phyloP scores from a whole-genome alignment of 2,888 invertebrate species.

The Mongoloraphidia duomilia region DNA sequence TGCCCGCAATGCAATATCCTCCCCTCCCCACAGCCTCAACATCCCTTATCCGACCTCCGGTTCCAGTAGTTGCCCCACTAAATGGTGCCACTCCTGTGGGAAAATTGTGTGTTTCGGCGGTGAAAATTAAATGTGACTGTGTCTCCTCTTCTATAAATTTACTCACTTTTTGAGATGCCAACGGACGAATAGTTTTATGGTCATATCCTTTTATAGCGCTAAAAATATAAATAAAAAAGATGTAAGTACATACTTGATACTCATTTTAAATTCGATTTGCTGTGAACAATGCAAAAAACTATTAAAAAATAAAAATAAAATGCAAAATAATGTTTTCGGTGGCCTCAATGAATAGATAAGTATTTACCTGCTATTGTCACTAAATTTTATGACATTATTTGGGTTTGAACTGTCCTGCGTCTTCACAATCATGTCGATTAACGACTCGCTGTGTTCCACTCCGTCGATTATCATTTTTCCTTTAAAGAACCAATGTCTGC shows the following conservation, averaged over 20 bases:
- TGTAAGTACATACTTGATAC: neutral
- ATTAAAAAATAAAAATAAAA: neutral
- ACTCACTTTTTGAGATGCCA: conserved; percentile 47
- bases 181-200: conserved; percentile 54
- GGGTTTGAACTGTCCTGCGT: conserved; percentile 74
- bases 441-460: conserved; percentile 55
- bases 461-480: conserved; percentile 79
- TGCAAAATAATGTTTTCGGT: no score
- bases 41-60: conserved; percentile 89
- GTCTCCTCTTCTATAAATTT: conserved; percentile 35
- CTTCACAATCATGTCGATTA: conserved; percentile 85
- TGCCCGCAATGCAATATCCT: conserved; percentile 86
- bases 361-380: conserved; percentile 82
- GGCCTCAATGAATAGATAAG: neutral
- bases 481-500: conserved; percentile 98
- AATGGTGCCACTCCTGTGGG: conserved; percentile 96
- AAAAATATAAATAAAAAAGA: conserved; percentile 23
- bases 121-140: conserved; percentile 83
- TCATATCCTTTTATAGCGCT: conserved; percentile 79
- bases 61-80: conserved; percentile 95
- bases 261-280: neutral
- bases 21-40: conserved; percentile 92
- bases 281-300: conserved; percentile 5
- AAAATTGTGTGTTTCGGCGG: conserved; percentile 98
- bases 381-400: conserved; percentile 94